Conservation (phyloP, 2,797 vertebrate species). For the Synaphobranchus kaupii region DNA sequence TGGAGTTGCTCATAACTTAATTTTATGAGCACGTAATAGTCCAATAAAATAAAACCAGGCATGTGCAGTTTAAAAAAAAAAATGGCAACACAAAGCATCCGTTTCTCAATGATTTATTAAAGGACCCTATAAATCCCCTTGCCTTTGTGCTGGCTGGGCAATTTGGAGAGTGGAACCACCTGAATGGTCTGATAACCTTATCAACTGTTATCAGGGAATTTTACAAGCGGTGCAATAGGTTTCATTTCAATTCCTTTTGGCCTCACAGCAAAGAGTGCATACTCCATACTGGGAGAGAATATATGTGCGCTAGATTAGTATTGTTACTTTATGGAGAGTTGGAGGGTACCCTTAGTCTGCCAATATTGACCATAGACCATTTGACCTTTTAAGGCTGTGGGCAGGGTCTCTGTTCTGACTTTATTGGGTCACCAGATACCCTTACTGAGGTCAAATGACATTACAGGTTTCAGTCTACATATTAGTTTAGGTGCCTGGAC, state of each 20-base stretch:
- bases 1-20: slow-evolving; percentile 15
- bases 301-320: neutral
- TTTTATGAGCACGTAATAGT: slow-evolving; percentile 24
- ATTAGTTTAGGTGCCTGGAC: neutral
- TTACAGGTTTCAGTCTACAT: neutral
- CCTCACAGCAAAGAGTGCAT: neutral
- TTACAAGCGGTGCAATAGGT: neutral
- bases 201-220: neutral
- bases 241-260: neutral
- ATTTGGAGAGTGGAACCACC: neutral
- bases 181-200: neutral
- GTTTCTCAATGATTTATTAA: slow-evolving; percentile 28
- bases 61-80: slow-evolving; percentile 3
- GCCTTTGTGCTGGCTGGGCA: slow-evolving; percentile 12
- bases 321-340: neutral
- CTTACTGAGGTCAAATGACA: neutral
- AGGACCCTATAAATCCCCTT: slow-evolving; percentile 1
- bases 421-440: neutral
- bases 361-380: neutral
- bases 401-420: neutral
- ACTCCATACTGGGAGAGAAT: neutral
- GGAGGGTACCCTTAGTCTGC: neutral
- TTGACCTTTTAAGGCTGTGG: neutral
- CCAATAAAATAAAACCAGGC: slow-evolving; percentile 31
- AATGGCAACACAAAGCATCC: slow-evolving; percentile 17